These are phyloP conservation scores for Pseudomugil tenellus DNA, from an alignment of 2,797 vertebrate species.

Conservation along the genomic window DNA sequence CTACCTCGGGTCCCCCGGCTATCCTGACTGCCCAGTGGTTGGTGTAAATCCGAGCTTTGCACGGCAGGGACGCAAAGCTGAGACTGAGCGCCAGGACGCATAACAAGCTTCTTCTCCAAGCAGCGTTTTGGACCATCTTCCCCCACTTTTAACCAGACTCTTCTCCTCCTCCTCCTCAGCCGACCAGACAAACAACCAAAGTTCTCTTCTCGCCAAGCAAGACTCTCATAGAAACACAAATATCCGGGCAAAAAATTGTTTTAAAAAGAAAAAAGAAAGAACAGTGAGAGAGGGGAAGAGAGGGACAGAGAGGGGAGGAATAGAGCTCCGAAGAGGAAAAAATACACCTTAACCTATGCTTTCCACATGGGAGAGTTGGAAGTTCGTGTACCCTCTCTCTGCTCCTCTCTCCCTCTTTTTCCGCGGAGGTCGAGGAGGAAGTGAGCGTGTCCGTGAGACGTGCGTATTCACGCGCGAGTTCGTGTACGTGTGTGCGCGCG, in stretches of 20 bases:
- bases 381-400: conserved; percentile 67
- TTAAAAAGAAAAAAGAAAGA: conserved; percentile 18
- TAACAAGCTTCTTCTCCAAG: conserved; percentile 79
- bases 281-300: conserved; percentile 31
- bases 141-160: conserved; percentile 75
- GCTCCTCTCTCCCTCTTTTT: conserved; percentile 47
- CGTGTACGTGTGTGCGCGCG: conserved; percentile 43
- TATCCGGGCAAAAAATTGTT: conserved; percentile 52
- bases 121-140: conserved; percentile 89
- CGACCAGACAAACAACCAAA: conserved; percentile 83
- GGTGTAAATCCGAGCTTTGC: conserved; percentile 93
- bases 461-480: conserved; percentile 55
- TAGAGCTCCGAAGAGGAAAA: conserved; percentile 47
- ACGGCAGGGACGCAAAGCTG: conserved; percentile 87
- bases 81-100: conserved; percentile 89
- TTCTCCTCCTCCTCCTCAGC: conserved; percentile 69
- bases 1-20: conserved; percentile 88
- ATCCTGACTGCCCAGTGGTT: conserved; percentile 99
- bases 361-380: conserved; percentile 82
- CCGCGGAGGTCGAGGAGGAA: conserved; percentile 70
- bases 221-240: conserved; percentile 81
- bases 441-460: conserved; percentile 62
- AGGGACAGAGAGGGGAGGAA: conserved; percentile 30
- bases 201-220: conserved; percentile 77
- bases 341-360: conserved; percentile 63